Conservation (phyloP, 1,140 invertebrate species). For the Lasaia peninsularis region DNA sequence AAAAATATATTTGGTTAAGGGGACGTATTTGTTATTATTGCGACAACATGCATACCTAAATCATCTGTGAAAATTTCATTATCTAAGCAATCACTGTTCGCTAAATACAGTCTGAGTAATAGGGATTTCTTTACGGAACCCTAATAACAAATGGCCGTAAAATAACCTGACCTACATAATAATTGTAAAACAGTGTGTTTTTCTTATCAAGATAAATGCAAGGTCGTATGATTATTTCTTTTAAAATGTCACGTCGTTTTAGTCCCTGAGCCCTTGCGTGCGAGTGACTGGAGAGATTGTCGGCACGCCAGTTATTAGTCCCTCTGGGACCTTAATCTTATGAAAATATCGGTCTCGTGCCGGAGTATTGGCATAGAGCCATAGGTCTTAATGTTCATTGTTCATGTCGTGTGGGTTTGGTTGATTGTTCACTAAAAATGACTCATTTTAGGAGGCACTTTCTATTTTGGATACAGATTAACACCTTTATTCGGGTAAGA, state of each 20-base stretch:
- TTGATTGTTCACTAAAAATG: too few relatives aligned
- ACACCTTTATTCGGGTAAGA: too few relatives aligned
- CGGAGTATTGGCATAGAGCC: conserved; percentile 52
- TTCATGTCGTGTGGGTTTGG: too few relatives aligned
- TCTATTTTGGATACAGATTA: too few relatives aligned
- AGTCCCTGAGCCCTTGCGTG: conserved; percentile 30
- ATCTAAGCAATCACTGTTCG: too few relatives aligned
- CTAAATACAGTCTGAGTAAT: too few relatives aligned
- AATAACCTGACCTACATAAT: conserved; percentile 22
- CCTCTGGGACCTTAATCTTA: conserved; percentile 47
- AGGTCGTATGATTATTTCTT: conserved; percentile 26
- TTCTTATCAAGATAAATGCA: conserved; percentile 29
- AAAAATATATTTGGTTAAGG: too few relatives aligned
- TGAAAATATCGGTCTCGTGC: conserved; percentile 53
- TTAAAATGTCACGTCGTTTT: background rate
- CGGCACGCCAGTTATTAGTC: conserved; percentile 29
- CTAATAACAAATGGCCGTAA: background rate
- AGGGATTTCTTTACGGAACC: too few relatives aligned
- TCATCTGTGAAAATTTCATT: too few relatives aligned
- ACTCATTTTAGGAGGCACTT: too few relatives aligned
- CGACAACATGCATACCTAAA: too few relatives aligned
- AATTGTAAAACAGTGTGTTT: conserved; percentile 21
- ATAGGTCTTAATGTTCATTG: conserved; percentile 28
- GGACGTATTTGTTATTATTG: too few relatives aligned
- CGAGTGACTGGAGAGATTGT: conserved; percentile 29